Evolutionary conservation across 2,888 invertebrate genomes (phyloP), one percentile per base, ranked within the genome.

Genomic region (Diarsia dahlii): DNA sequence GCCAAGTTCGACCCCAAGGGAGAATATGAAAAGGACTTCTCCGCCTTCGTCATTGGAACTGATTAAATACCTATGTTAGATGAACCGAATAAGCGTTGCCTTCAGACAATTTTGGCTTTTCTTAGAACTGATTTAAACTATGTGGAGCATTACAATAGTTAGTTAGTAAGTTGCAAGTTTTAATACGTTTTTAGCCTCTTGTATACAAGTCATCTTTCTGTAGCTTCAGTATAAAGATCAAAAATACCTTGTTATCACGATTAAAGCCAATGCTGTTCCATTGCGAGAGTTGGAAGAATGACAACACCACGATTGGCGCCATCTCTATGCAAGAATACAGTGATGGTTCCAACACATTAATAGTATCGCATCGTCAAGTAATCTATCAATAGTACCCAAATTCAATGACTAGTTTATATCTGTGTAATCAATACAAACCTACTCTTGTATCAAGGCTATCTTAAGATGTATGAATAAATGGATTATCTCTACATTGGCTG

Each of bases 1-100:
- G 78, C 89, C 3, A 95, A 94, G 80, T 95, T 90, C 64, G 96
- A 96, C 54, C 95, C 95, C 0, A 93, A 92, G 15, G 92, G 91
- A n/a, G 91, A 94, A 80, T 89, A 95, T 65, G 93, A 94, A 74
- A 89, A 91, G 65, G 89, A 88, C 3, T 95, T 95, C 72, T 86
- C 92, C 0, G 92, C 90, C 0, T 95, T 95, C 52, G 65, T 95
- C 10, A 46, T 91, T 1, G 89, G 80, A 13, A 80, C 87, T 12
- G 91, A 93, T 64, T 92, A 92, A 89, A 60, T 5, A n/a, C n/a
- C n/a, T n/a, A n/a, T 15, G 1, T 58, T 5, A 12, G 6, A 58
- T n/a, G 0, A n/a, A 58, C 45, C 15, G 9, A 45, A 4, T 71
- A 3, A 1, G 54, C 23, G 45, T 58, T 54, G 13, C 15, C 34